Percentiles rank a stretch among this genome's conserved stretches.
These are phyloP conservation scores for Lucilia cuprina DNA, from an alignment of 1,140 invertebrate species.

Conservation along the genomic window DNA sequence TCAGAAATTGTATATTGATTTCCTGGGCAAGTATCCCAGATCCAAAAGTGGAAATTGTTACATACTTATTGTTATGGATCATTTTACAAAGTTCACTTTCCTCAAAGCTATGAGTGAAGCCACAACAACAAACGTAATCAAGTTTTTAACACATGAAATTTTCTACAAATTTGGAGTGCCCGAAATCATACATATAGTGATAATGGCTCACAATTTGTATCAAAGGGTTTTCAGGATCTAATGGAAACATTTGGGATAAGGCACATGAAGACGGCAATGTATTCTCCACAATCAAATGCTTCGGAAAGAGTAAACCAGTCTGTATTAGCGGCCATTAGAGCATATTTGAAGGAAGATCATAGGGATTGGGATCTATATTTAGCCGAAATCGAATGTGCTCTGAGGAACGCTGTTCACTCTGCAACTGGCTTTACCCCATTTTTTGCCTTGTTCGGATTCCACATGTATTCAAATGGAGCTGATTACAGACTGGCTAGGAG, in stretches of 20 bases:
- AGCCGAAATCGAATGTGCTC: not conserved
- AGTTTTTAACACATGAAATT: not conserved
- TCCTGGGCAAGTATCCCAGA: constrained; percentile 7
- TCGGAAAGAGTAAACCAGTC: constrained; percentile 1
- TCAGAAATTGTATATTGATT: constrained; percentile 34
- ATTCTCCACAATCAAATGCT: constrained; percentile 14
- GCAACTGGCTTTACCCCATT: not conserved
- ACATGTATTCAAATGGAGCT: no score
- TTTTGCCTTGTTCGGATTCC: constrained; percentile 9
- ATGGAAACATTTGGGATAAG: not conserved
- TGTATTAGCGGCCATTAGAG: not conserved
- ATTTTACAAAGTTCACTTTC: constrained; percentile 10
- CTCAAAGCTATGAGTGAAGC: not conserved
- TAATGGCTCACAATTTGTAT: constrained; percentile 12
- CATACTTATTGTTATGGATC: constrained; percentile 20
- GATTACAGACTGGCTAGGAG: not conserved
- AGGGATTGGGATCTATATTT: not conserved
- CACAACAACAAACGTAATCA: not conserved
- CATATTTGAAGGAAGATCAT: not conserved
- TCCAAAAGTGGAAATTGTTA: not conserved
- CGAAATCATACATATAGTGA: constrained; percentile 18
- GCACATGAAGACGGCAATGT: not conserved
- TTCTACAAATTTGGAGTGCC: constrained; percentile 2
- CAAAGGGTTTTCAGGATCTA: not conserved
- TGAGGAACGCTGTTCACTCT: not conserved